Evolutionary conservation across 2,113 vertebrate species (phyloP), one percentile per base, ranked within the genome.

Genomic region (Hystrix cristata): DNA sequence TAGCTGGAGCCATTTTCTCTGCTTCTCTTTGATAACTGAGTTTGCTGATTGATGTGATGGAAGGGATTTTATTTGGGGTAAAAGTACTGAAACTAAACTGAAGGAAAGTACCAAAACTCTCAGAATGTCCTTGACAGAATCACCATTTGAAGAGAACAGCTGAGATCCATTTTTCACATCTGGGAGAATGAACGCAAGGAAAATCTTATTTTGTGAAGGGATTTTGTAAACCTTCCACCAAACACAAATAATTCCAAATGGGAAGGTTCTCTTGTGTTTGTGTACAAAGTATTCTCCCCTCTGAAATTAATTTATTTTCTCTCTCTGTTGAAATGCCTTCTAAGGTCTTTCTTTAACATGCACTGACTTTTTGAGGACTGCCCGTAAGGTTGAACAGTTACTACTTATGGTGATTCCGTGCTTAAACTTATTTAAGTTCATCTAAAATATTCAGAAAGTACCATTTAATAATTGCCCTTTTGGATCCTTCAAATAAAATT

Each of bases 231-330:
- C 94, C 80, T 97, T 96, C 88, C 93, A 98, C 59, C 93, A 97
- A 98, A 91, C 62, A 97, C 92, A 95, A 95, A 95, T 91, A 93
- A 94, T 97, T 95, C 89, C 46, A 97, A 90, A 94, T 11, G 86
- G 94, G 97, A 97, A 98, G 95, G 92, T 96, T 92, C 92, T 94
- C 74, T 53, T 38, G 23, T 38, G 38, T 13, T 69, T 83, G 51
- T 83, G 86, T 88, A 55, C 55, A 43, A 91, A 95, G 95, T 97
- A n/a, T 97, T 95, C 95, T 96, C 85, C 96, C 95, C 92, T 91
- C 91, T 94, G 93, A 98, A 98, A 97, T 67, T 98, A 97, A 98
- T 98, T 98, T 98, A 98, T 98, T 98, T 98, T 98, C 90, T 96
- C 87, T 94, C 95, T 87, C 34, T 97, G 4, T 94, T 96, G 60